Evolutionary conservation across 2,113 vertebrate genomes (phyloP), one percentile per base, ranked within the genome.

Genomic region (Notarius quadriscutis): DNA sequence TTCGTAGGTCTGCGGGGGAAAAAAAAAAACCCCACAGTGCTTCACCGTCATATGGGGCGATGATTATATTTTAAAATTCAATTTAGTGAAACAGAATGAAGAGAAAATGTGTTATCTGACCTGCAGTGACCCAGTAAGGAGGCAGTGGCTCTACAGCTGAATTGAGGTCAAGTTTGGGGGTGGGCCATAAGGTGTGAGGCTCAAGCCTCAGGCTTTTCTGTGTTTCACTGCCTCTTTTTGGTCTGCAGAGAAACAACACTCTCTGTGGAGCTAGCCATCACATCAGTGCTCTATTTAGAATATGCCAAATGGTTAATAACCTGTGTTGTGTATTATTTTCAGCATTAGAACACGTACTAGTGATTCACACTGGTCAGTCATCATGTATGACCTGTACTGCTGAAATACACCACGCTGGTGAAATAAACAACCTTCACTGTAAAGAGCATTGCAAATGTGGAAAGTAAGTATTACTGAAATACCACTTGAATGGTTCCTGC

Each of bases 1-100:
- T 75, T 15, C 60, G 30, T 10, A 50, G 78, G 78, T n/a, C 57
- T 51, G 86, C 27, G 69, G 80, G 50, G 34, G 71, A 74, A 12
- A 30, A 12, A 27, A 78, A 88, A 86, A 80, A 71, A 57, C 5
- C 63, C 82, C 90, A 87, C 69, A 78, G 67, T 79, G 34, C 84
- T 86, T 91, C 88, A 83, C 81, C 87, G 84, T 89, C 90, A 88
- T 87, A 89, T 87, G 25, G 75, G 81, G 84, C 82, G 51, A 86
- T 82, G 90, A 91, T 88, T 89, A 84, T 89, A 91, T 89, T 91
- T 89, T 88, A 89, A 91, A 91, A 91, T 91, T 91, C 90, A 91
- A 90, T 91, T 91, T 89, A 87, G 87, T 87, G 87, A 83, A 87
- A 86, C 74, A 48, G 72, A 88, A 88, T 90, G 90, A 90, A 89